Conservation (phyloP, 2,888 invertebrate species). For the Panopea generosa region DNA sequence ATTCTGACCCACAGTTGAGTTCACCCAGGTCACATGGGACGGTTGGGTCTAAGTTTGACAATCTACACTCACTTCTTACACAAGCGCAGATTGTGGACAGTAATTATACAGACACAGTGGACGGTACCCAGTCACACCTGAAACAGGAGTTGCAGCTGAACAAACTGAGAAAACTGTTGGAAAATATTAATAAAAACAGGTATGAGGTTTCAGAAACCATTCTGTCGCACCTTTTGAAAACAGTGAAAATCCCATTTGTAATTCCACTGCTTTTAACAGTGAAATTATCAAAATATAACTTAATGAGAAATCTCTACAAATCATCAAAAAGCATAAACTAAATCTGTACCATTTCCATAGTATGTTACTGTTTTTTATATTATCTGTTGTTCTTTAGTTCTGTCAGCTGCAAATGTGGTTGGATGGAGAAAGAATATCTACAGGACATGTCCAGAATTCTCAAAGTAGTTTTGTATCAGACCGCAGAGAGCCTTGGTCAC, state of each 20-base stretch:
- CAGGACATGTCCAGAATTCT: constrained; percentile 68
- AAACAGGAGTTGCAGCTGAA: constrained; percentile 51
- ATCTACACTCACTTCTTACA: constrained; percentile 60
- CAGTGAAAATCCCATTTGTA: too few relatives aligned
- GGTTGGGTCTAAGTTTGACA: constrained; percentile 48
- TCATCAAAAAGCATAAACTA: too few relatives aligned
- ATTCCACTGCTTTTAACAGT: too few relatives aligned
- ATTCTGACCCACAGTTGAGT: too few relatives aligned
- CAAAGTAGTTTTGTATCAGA: constrained; percentile 75
- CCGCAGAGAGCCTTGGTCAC: constrained; percentile 80
- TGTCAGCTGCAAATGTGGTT: constrained; percentile 44
- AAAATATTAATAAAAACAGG: constrained; percentile 42
- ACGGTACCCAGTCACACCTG: constrained; percentile 11
- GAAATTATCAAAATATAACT: too few relatives aligned
- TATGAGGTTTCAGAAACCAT: too few relatives aligned
- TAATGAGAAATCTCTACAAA: too few relatives aligned
- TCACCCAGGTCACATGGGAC: constrained; percentile 16
- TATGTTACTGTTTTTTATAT: too few relatives aligned
- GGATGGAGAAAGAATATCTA: constrained; percentile 63
- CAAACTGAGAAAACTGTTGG: constrained; percentile 45
- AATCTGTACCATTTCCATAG: too few relatives aligned
- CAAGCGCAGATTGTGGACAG: constrained; percentile 65
- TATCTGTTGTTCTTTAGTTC: too few relatives aligned
- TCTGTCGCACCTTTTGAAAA: too few relatives aligned
- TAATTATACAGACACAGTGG: too few relatives aligned